Evolutionary conservation across 2,888 invertebrate species (phyloP), one percentile per base, ranked within the genome.

Genomic region (Heliconius hortense): DNA sequence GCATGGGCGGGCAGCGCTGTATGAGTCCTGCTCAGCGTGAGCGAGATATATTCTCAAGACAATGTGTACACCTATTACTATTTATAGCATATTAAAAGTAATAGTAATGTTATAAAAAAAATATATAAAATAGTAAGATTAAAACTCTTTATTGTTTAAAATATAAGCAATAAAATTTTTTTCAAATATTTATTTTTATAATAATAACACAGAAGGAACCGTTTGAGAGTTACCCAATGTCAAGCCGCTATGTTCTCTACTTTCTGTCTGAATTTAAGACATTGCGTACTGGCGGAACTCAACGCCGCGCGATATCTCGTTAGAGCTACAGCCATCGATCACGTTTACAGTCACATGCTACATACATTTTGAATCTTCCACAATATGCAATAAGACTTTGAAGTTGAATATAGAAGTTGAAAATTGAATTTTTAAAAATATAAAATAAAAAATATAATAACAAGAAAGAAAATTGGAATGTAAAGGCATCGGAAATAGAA

Each of bases 1-100:
- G 35, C 60, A 60, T 80, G 83, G 88, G 89, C 88, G 88, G 85
- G 82, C 82, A 80, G 81, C 90, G 79, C 88, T 84, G 88, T 87
- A 78, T 82, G 88, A 80, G 73, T 53, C 74, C 80, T 70, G 81
- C 76, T 83, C 82, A 85, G 86, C 84, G 83, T 80, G 76, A 72
- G 78, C 79, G 62, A 43, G 13, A 26, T 53, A 66, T 10, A 21
- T 71, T 77, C 76, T 76, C 77, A 76, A 76, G 71, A 62, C 53
- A 39, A n/a, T 35, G 18, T 26, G n/a, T 28, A 26, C 10, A 15
- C 43, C 56, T 66, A 53, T 35, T 56, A 21, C 69, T 56, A 66
- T 21, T 66, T 35, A 24, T n/a, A 66, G 18, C 5, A 48, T 48
- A 48, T 48, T 48, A 18, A 48, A 43, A 48, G 18, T 48, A 48